Conservation (phyloP, 2,888 invertebrate species). For the Chorisops tibialis region DNA sequence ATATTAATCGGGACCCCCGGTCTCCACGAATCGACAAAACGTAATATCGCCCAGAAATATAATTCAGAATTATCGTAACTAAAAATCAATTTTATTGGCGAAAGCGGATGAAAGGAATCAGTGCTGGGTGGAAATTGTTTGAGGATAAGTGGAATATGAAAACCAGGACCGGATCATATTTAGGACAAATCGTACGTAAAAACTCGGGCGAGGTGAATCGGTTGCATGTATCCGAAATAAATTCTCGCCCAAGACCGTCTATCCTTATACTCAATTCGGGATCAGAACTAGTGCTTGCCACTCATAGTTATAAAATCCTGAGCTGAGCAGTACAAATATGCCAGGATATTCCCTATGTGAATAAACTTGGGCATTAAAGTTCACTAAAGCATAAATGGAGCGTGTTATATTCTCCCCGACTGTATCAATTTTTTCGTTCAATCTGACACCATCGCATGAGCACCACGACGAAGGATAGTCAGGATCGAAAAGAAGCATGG, state of each 20-base stretch:
- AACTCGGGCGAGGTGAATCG: not conserved
- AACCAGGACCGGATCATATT: not conserved
- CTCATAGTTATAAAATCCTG: not conserved
- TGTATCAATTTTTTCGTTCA: not conserved
- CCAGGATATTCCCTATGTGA: not conserved
- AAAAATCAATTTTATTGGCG: slow-evolving; percentile 28
- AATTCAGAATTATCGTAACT: slow-evolving; percentile 28
- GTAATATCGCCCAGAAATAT: not conserved
- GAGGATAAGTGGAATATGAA: not conserved
- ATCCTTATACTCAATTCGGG: no score
- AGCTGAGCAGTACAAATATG: not conserved
- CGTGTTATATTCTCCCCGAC: slow-evolving; percentile 1
- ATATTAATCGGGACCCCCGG: no score
- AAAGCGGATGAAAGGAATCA: slow-evolving; percentile 18
- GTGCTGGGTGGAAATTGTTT: not conserved
- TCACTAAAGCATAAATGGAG: slow-evolving; percentile 29
- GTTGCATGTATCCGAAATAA: not conserved
- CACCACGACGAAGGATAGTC: no score
- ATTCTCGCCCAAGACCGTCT: not conserved
- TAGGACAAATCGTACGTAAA: not conserved
- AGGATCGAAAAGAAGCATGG: no score
- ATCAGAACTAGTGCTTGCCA: no score
- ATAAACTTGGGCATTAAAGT: slow-evolving; percentile 20
- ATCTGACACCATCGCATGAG: no score
- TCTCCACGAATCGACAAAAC: not conserved